Evolutionary conservation across 2,113 vertebrate genomes (phyloP).

Genomic region (Dicerorhinus sumatrensis): DNA sequence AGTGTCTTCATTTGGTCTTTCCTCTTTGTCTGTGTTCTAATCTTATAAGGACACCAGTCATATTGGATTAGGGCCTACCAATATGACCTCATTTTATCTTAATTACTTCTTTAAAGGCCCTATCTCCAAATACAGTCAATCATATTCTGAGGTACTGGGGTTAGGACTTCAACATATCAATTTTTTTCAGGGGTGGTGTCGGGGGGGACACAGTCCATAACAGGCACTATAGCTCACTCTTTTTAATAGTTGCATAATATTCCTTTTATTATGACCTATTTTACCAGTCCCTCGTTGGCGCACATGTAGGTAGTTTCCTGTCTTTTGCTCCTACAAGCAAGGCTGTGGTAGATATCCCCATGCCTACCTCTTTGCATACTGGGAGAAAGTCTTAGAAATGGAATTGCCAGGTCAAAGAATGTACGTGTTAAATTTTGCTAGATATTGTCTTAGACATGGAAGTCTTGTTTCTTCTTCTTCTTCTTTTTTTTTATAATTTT

Average conservation of each 20-base stretch:
- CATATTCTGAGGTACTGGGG: background rate
- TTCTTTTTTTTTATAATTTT: too few species aligned
- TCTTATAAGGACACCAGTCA: background rate
- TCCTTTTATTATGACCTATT: background rate
- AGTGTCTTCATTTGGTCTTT: background rate
- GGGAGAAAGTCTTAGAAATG: background rate
- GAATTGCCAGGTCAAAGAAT: background rate
- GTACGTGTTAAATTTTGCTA: background rate
- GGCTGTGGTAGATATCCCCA: background rate
- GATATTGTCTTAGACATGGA: background rate
- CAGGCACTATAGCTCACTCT: background rate
- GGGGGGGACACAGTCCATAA: background rate
- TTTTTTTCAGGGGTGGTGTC: background rate
- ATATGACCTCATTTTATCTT: background rate
- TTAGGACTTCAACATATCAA: background rate
- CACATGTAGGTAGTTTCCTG: background rate
- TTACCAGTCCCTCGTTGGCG: background rate
- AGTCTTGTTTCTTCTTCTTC: conserved; percentile 38
- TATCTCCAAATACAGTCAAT: background rate
- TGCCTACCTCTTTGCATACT: background rate
- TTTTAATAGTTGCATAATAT: background rate
- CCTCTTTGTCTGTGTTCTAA: background rate
- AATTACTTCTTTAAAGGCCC: background rate
- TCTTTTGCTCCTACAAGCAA: background rate
- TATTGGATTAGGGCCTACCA: background rate